phyloP scores from a whole-genome alignment of 1,140 invertebrate genomes.

The Melipona quadrifasciata region DNA sequence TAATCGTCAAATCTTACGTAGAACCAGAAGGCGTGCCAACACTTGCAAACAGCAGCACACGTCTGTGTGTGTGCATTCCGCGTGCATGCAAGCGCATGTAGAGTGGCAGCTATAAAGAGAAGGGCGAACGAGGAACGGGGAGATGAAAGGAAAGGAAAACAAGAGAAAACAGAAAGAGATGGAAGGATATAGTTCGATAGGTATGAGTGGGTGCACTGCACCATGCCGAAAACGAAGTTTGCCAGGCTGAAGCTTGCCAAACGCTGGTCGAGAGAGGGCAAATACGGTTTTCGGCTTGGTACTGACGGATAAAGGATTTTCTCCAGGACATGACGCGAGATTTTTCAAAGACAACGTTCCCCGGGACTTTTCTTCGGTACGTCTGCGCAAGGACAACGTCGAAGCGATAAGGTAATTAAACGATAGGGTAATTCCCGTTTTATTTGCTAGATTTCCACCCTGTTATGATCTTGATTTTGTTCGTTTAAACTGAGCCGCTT shows the following conservation, averaged over 20 bases:
- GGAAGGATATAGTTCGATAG: conserved; percentile 62
- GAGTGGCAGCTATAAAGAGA: not conserved
- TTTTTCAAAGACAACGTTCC: conserved; percentile 49
- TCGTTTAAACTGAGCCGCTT: not conserved
- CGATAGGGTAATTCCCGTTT: not conserved
- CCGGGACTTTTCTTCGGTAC: not conserved
- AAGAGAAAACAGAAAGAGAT: not conserved
- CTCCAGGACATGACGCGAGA: conserved; percentile 53
- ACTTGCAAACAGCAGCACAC: not conserved
- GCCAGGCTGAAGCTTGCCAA: conserved; percentile 60
- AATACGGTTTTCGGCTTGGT: conserved; percentile 56
- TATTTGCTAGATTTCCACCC: not conserved
- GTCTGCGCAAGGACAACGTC: not conserved
- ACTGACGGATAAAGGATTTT: conserved; percentile 64
- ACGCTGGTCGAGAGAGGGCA: conserved; percentile 57
- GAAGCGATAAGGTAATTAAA: conserved; percentile 25
- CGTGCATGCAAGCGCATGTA: not conserved
- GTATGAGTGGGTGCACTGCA: conserved; percentile 54
- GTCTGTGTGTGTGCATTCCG: not conserved
- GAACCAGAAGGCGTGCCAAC: not conserved
- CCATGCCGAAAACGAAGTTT: conserved; percentile 62
- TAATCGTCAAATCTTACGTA: not conserved
- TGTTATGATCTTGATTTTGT: not conserved
- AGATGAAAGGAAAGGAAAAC: conserved; percentile 1
- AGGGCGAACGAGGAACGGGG: not conserved